Percentiles rank a stretch among this genome's conserved stretches.
Evolutionary conservation across 2,797 vertebrate species (phyloP).

Genomic region (Acipenser ruthenus): DNA sequence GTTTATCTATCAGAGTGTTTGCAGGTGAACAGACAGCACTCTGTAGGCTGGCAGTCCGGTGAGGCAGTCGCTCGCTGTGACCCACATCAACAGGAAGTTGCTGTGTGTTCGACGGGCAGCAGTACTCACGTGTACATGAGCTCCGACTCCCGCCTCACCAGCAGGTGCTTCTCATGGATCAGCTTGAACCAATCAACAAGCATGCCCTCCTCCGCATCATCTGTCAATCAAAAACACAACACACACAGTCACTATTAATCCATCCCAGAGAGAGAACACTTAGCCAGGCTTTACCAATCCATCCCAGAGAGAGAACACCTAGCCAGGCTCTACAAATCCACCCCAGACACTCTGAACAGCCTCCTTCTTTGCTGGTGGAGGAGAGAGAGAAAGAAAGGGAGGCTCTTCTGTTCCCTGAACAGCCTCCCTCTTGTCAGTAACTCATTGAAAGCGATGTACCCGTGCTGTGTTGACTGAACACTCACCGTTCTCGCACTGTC

Average conservation of each 20-base stretch:
- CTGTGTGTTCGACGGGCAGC: background rate
- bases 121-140: slow-evolving; percentile 78
- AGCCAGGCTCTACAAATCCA: background rate
- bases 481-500: slow-evolving; percentile 60
- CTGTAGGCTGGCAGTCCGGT: no score
- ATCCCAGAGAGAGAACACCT: background rate
- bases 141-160: slow-evolving; percentile 73
- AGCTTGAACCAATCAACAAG: slow-evolving; percentile 83
- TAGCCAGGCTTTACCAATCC: background rate
- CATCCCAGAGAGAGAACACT: slow-evolving; percentile 1
- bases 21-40: no score
- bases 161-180: slow-evolving; percentile 72
- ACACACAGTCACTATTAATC: background rate
- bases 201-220: slow-evolving; percentile 75
- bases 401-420: background rate
- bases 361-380: no score
- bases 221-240: slow-evolving; percentile 37
- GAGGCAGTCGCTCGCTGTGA: no score
- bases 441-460: no score
- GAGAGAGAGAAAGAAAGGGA: no score
- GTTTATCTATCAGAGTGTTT: no score
- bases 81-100: no score
- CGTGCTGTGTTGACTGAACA: background rate
- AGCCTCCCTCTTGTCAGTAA: background rate
- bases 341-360: background rate